Evolutionary conservation across 2,797 vertebrate species (phyloP).

Genomic region (Sus cebifrons): DNA sequence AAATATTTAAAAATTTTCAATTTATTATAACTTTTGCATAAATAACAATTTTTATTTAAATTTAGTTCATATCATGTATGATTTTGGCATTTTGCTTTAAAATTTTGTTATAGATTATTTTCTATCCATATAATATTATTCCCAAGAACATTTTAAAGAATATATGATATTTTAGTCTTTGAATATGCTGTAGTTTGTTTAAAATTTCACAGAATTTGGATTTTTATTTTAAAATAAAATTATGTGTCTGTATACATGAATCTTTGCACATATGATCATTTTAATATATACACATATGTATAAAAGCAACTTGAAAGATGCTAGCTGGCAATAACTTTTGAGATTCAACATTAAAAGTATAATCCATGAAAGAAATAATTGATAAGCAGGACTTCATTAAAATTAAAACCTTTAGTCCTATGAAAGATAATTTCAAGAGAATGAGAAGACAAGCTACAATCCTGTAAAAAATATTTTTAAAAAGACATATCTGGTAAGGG

Average conservation of each 20-base stretch:
- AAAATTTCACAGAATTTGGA: neutral
- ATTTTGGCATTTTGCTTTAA: neutral
- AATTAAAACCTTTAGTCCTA: neutral
- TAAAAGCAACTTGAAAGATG: neutral
- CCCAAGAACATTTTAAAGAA: neutral
- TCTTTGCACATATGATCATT: neutral
- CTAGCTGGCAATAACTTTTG: neutral
- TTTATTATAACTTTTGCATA: neutral
- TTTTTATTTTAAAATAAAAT: slow-evolving; percentile 41
- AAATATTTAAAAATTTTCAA: neutral
- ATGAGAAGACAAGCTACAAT: neutral
- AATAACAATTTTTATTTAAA: neutral
- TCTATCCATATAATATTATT: neutral
- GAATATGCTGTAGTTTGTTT: too few relatives aligned
- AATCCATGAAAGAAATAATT: neutral
- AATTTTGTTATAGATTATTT: neutral
- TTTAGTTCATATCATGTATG: neutral
- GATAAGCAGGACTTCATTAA: neutral
- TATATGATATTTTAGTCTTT: neutral
- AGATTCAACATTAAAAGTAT: neutral
- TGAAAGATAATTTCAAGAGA: neutral
- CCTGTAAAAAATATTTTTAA: neutral
- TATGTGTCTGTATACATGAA: neutral
- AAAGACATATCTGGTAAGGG: neutral
- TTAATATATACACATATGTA: neutral